A percentile compares a stretch with the other conserved stretches of the same genome.
These are phyloP conservation scores for Oedothorax gibbosus DNA, from an alignment of 1,140 invertebrate genomes.

Conservation along the genomic window DNA sequence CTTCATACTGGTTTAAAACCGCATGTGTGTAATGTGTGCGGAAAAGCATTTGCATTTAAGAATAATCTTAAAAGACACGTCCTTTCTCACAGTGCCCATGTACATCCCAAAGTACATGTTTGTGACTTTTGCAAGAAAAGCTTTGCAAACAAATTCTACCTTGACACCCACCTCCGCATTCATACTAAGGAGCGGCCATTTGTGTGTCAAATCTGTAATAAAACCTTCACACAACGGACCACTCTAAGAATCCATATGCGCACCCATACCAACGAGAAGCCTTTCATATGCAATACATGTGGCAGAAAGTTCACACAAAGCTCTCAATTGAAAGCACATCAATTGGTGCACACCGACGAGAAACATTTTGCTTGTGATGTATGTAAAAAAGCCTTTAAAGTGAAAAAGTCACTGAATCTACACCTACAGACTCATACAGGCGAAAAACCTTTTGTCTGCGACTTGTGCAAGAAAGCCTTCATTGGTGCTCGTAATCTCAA, in stretches of 20 bases:
- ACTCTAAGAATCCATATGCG: slow-evolving; percentile 39
- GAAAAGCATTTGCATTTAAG: slow-evolving; percentile 82
- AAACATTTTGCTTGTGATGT: background rate
- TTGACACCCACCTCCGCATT: slow-evolving; percentile 13
- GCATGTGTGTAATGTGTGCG: slow-evolving; percentile 76
- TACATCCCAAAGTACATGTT: slow-evolving; percentile 86
- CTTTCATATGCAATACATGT: background rate
- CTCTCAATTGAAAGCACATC: background rate
- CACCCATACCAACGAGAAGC: background rate
- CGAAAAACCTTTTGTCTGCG: too few relatives aligned
- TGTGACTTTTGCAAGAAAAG: slow-evolving; percentile 89
- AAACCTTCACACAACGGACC: slow-evolving; percentile 51
- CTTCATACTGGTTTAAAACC: slow-evolving; percentile 54
- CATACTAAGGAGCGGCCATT: slow-evolving; percentile 43
- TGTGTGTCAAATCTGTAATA: slow-evolving; percentile 49
- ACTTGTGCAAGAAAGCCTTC: too few relatives aligned
- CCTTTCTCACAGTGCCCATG: slow-evolving; percentile 86
- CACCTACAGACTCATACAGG: background rate
- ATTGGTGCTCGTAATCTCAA: too few relatives aligned
- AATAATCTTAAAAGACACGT: slow-evolving; percentile 84
- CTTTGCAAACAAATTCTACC: slow-evolving; percentile 72
- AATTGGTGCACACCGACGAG: background rate
- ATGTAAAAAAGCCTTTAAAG: background rate
- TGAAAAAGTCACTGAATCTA: background rate
- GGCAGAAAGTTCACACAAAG: background rate